Percentiles rank a stretch among this genome's conserved stretches.
Conservation (phyloP, 2,888 invertebrate genomes). For the Holacanthella duospinosa region DNA sequence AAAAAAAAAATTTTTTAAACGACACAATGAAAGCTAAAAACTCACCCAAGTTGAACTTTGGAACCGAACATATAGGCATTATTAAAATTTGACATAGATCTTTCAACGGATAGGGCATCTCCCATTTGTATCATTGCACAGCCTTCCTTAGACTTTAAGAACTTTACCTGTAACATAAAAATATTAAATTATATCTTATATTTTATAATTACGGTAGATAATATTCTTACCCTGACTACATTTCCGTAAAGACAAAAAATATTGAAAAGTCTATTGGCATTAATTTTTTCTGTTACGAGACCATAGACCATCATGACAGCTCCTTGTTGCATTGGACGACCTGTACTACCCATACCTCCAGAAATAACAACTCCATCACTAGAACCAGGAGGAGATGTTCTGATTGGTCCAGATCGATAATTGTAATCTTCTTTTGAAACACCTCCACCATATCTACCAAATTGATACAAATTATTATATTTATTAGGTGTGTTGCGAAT, state of each 20-base stretch:
- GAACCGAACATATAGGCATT: slow-evolving; percentile 73
- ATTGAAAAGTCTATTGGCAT: slow-evolving; percentile 93
- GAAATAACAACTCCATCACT: slow-evolving; percentile 20
- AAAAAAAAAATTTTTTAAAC: too few species aligned
- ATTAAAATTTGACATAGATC: slow-evolving; percentile 89
- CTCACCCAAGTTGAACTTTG: slow-evolving; percentile 58
- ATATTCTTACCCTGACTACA: slow-evolving; percentile 68
- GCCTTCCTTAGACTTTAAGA: slow-evolving; percentile 95
- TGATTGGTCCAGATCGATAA: slow-evolving; percentile 34
- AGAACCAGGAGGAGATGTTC: slow-evolving; percentile 33
- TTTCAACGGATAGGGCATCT: slow-evolving; percentile 82
- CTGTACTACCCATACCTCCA: slow-evolving; percentile 34
- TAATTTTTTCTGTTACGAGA: slow-evolving; percentile 81
- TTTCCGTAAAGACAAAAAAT: slow-evolving; percentile 98
- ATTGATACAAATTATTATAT: too few species aligned
- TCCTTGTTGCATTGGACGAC: slow-evolving; percentile 53
- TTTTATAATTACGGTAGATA: background rate
- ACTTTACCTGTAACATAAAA: slow-evolving; percentile 61
- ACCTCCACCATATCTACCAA: slow-evolving; percentile 31
- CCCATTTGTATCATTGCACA: slow-evolving; percentile 99
- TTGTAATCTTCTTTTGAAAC: slow-evolving; percentile 36
- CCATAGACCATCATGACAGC: slow-evolving; percentile 98
- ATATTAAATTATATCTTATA: background rate
- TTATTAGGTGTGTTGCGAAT: too few species aligned
- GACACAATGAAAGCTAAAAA: too few species aligned